Conservation (phyloP, 2,113 vertebrate genomes). For the Lucifuga dentata region DNA sequence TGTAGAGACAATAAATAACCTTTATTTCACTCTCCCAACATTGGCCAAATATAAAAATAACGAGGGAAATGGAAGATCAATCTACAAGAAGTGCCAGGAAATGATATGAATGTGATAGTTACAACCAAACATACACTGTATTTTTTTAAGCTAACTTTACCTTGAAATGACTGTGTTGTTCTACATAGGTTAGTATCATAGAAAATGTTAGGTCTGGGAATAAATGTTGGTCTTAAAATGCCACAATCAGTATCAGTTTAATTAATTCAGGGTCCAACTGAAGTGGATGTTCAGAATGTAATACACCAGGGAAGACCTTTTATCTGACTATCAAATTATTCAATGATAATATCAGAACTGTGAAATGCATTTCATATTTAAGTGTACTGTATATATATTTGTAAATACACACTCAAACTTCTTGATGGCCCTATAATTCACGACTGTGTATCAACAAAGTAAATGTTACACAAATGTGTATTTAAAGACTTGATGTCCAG, state of each 20-base stretch:
- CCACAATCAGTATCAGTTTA: not conserved
- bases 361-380: conserved; percentile 9
- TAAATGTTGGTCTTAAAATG: no score
- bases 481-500: not conserved
- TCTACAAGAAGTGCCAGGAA: conserved; percentile 1
- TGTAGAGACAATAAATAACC: not conserved
- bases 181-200: not conserved
- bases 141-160: not conserved
- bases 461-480: not conserved
- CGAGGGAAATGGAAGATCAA: not conserved
- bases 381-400: conserved; percentile 37
- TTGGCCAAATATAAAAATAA: not conserved
- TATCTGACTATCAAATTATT: not conserved
- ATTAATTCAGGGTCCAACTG: not conserved
- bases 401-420: conserved; percentile 25
- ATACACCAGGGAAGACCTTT: not conserved
- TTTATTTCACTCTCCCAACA: not conserved
- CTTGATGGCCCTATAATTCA: conserved; percentile 16
- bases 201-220: not conserved
- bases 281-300: not conserved
- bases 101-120: not conserved
- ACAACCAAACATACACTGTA: conserved; percentile 11
- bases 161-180: not conserved
- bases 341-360: not conserved
- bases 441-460: not conserved